Evolutionary conservation across 2,113 vertebrate genomes (phyloP), one percentile per base, ranked within the genome.

Genomic region (Platysteira castanea): DNA sequence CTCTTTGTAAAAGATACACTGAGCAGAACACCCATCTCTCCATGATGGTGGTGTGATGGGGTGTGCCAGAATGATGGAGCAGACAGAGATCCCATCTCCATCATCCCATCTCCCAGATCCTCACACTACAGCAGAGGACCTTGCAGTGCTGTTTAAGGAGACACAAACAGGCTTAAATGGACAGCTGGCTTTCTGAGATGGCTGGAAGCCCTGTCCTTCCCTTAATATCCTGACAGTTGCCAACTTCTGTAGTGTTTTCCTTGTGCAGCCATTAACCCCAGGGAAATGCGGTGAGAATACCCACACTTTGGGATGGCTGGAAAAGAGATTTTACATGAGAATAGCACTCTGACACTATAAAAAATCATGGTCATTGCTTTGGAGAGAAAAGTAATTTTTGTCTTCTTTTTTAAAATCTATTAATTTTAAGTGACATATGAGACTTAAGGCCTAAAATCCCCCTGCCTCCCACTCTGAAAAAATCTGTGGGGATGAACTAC

Each of bases 1-100:
- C 27, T 57, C 16, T 69, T 60, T 68, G 13, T 24, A 16, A 68
- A 76, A 56, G 7, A 33, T 5, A 8, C 1, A 3, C 19, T 6
- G 41, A 75, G 9, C 7, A 11, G 30, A 24, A 31, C 4, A 4
- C 9, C 3, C 7, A 0, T 4, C 2, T 68, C 11, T 59, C 22
- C 8, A 0, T 52, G 22, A n/a, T 16, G 9, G 14, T 59, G 26
- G 5, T 37, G 24, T 15, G 22, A 13, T 11, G 11, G 31, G 44
- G 85, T 19, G 14, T 71, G 30, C 26, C 31, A n/a, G 53, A 37
- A n/a, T 11, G 39, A 35, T 14, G 30, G 39, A 24, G 19, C 16
- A 70, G 26, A 44, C 41, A 33, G 19, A 15, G 56, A 53, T 18
- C 16, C 52, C 28, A 53, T 30, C 28, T 53, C 52, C 52, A 53